Conservation (phyloP, 2,797 vertebrate genomes). For the Neopelma chrysocephalum region DNA sequence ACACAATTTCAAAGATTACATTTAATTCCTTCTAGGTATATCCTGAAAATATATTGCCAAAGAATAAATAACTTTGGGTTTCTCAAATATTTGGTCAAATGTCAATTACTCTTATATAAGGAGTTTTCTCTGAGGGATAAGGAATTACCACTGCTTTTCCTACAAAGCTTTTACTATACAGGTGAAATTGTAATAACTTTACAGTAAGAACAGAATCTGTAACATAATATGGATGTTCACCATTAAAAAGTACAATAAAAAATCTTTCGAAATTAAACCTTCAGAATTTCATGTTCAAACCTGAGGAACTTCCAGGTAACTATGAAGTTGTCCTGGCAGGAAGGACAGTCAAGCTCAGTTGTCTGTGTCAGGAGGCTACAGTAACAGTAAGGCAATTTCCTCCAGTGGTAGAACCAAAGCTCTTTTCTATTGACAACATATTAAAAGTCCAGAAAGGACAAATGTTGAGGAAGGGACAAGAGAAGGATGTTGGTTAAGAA, state of each 20-base stretch:
- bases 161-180: constrained; percentile 6
- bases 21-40: constrained; percentile 21
- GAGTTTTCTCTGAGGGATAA: constrained; percentile 5
- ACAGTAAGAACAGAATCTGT: not conserved
- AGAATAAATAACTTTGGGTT: constrained; percentile 62
- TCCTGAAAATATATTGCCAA: constrained; percentile 12
- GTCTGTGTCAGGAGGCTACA: not conserved
- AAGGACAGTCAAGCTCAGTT: not conserved
- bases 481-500: not conserved
- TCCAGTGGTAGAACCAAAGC: not conserved
- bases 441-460: not conserved
- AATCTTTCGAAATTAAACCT: not conserved
- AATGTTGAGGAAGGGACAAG: not conserved
- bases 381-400: not conserved
- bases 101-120: not conserved
- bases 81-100: constrained; percentile 54
- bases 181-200: not conserved
- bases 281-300: not conserved
- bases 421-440: not conserved
- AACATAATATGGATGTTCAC: accelerated
- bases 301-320: not conserved
- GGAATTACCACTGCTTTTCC: constrained; percentile 27
- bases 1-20: constrained; percentile 50
- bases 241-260: not conserved
- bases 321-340: not conserved